phyloP scores from a whole-genome alignment of 2,888 invertebrate species.

The Microchrysa polita region DNA sequence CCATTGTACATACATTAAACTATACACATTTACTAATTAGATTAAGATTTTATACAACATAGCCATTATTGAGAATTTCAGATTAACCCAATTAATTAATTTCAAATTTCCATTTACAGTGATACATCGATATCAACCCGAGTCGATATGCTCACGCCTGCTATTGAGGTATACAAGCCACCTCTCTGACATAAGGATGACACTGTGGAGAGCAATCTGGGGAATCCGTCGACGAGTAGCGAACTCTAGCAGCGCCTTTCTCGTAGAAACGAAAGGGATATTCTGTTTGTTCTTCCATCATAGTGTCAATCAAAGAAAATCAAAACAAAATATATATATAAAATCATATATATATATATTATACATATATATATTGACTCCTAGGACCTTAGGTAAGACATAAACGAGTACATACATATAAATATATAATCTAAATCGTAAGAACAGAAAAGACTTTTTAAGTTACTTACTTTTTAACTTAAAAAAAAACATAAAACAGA shows the following conservation, averaged over 20 bases:
- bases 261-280: conserved; percentile 56
- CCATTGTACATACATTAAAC: too few relatives aligned
- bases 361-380: neutral
- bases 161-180: conserved; percentile 65
- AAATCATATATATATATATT: too few relatives aligned
- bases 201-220: conserved; percentile 66
- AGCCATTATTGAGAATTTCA: neutral
- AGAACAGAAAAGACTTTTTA: conserved; percentile 29
- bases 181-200: conserved; percentile 66
- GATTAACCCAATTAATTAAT: too few relatives aligned
- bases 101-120: conserved; percentile 63
- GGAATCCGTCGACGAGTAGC: conserved; percentile 66
- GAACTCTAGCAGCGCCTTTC: conserved; percentile 64
- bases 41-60: too few relatives aligned
- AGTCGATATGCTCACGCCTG: conserved; percentile 71
- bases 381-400: conserved; percentile 19
- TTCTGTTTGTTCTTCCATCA: conserved; percentile 65
- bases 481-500: too few relatives aligned
- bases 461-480: too few relatives aligned
- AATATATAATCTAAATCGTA: conserved; percentile 19
- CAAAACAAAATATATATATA: conserved; percentile 20
- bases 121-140: conserved; percentile 78
- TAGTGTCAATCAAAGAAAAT: conserved; percentile 61
- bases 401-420: too few relatives aligned
- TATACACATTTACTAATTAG: too few relatives aligned